Percentiles rank a stretch among this genome's conserved stretches.
Evolutionary conservation across 2,888 invertebrate species (phyloP).

Genomic region (Hirudinaria manillensis): DNA sequence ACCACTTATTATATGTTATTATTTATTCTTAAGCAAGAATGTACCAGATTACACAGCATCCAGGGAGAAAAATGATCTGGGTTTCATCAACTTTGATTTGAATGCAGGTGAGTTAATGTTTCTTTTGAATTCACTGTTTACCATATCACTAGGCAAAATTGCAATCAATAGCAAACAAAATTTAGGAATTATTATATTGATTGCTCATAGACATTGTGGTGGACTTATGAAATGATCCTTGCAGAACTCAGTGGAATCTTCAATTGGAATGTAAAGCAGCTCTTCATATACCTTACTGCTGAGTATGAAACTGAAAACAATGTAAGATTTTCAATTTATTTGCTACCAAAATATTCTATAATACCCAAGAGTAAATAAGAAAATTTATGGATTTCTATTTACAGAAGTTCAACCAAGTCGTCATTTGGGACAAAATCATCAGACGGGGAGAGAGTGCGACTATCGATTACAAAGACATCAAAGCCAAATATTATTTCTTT

Average conservation of each 20-base stretch:
- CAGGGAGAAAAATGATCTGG: conserved; percentile 87
- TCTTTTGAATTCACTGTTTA: background rate
- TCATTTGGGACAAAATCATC: conserved; percentile 97
- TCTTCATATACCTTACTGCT: conserved; percentile 91
- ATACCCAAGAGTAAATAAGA: background rate
- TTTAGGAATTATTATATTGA: background rate
- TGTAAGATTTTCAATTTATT: conserved; percentile 66
- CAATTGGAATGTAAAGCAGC: conserved; percentile 98
- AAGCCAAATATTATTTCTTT: conserved; percentile 98
- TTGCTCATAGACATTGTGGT: background rate
- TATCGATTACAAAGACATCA: conserved; percentile 84
- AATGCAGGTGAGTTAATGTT: conserved; percentile 71
- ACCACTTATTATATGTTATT: background rate
- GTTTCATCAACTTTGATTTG: conserved; percentile 87
- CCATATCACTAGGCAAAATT: too few species aligned
- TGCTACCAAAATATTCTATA: background rate
- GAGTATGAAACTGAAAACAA: conserved; percentile 85
- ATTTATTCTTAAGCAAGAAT: conserved; percentile 56
- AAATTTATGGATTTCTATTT: conserved; percentile 23
- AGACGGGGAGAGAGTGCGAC: conserved; percentile 86
- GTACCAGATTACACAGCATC: conserved; percentile 91
- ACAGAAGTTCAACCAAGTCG: conserved; percentile 64
- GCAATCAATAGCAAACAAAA: too few species aligned
- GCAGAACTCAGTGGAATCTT: conserved; percentile 74
- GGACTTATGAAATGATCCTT: conserved; percentile 48